Evolutionary conservation across 1,140 invertebrate species (phyloP).

Genomic region (Drosophila santomea): DNA sequence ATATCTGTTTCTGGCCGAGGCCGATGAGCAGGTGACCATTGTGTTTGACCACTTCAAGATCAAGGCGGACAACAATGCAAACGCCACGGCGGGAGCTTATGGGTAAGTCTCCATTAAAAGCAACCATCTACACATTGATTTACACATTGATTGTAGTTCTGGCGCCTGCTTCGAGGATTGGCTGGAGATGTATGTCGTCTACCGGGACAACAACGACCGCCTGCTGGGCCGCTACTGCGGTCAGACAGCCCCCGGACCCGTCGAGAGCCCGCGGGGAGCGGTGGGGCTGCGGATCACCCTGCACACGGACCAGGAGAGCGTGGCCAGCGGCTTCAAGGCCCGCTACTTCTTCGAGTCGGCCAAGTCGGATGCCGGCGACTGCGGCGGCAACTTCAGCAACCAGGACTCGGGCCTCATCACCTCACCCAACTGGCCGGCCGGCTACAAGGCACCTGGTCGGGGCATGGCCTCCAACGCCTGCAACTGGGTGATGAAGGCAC

Average conservation of each 20-base stretch:
- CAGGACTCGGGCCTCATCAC: slow-evolving; percentile 93
- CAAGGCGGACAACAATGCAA: slow-evolving; percentile 87
- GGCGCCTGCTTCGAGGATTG: slow-evolving; percentile 95
- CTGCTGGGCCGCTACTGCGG: slow-evolving; percentile 95
- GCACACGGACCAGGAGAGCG: slow-evolving; percentile 92
- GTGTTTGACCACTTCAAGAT: slow-evolving; percentile 97
- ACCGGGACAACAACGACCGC: slow-evolving; percentile 91
- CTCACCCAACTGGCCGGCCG: slow-evolving; percentile 94
- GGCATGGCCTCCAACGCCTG: slow-evolving; percentile 92
- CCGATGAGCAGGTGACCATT: slow-evolving; percentile 95
- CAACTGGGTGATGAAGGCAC: slow-evolving; percentile 96
- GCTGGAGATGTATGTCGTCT: slow-evolving; percentile 96
- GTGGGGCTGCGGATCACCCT: slow-evolving; percentile 93
- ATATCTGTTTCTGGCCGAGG: slow-evolving; percentile 93
- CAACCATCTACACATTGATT: not conserved
- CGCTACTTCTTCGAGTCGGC: slow-evolving; percentile 94
- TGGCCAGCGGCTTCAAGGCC: slow-evolving; percentile 96
- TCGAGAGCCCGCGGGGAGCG: slow-evolving; percentile 94
- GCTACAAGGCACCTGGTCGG: slow-evolving; percentile 91
- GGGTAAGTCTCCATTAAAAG: slow-evolving; percentile 84
- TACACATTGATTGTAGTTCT: slow-evolving; percentile 84
- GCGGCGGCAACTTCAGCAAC: slow-evolving; percentile 95
- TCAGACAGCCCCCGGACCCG: slow-evolving; percentile 93
- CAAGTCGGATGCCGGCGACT: slow-evolving; percentile 95
- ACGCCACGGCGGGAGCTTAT: slow-evolving; percentile 87